A percentile compares a stretch with the other conserved stretches of the same genome.
Evolutionary conservation across 37 sponge, comb jelly and placozoan species (phyloP).

Genomic region (Spongilla lacustris): DNA sequence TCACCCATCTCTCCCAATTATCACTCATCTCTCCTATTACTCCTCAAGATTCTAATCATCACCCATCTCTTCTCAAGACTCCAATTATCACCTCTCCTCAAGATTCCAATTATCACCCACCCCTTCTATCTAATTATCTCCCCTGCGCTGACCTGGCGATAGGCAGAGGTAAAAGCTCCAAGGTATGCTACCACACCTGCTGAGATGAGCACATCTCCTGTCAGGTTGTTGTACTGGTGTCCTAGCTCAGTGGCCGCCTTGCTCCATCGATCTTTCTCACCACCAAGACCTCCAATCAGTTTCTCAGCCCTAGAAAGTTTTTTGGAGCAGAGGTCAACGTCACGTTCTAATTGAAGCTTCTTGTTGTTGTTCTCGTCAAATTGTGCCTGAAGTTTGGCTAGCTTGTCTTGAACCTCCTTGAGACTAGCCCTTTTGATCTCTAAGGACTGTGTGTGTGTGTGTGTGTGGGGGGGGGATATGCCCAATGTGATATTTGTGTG

Average conservation of each 20-base stretch:
- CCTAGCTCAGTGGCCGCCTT: slow-evolving; percentile 83
- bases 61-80: background rate
- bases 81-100: background rate
- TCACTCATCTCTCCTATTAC: background rate
- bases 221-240: slow-evolving; percentile 84
- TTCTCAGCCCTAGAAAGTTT: slow-evolving; percentile 95
- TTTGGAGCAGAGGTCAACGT: slow-evolving; percentile 91
- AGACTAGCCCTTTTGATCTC: slow-evolving; percentile 84
- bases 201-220: slow-evolving; percentile 95
- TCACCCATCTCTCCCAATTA: background rate
- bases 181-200: slow-evolving; percentile 97
- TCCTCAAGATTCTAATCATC: too few species aligned
- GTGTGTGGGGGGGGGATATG: background rate
- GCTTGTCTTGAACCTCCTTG: slow-evolving; percentile 89
- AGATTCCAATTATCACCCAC: too few species aligned
- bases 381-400: slow-evolving; percentile 80
- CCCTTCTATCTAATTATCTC: too few species aligned
- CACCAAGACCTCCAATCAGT: slow-evolving; percentile 98
- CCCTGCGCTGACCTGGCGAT: too few species aligned
- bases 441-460: slow-evolving; percentile 54
- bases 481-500: background rate
- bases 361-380: slow-evolving; percentile 92
- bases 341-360: slow-evolving; percentile 88
- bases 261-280: slow-evolving; percentile 94
- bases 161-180: slow-evolving; percentile 96